Conservation (phyloP, 1,140 invertebrate genomes). For the Penaeus chinensis region DNA sequence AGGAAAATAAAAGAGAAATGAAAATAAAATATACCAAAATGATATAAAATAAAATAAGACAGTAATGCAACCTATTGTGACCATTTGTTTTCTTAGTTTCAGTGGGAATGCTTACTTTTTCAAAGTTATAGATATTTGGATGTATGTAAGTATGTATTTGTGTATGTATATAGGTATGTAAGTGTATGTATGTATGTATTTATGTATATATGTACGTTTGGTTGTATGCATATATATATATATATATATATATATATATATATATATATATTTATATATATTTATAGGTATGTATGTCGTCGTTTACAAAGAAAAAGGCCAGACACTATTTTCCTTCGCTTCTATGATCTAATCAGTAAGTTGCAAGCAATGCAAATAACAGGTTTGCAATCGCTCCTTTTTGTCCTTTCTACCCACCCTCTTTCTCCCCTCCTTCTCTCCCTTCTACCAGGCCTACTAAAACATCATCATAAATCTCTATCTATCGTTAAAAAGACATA, state of each 20-base stretch:
- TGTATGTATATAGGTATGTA: constrained; percentile 22
- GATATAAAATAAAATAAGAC: too few species aligned
- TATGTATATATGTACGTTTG: not conserved
- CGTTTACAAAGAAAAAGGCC: too few species aligned
- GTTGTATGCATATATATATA: not conserved
- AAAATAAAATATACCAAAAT: too few species aligned
- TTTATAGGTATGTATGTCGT: not conserved
- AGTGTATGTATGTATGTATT: constrained; percentile 24
- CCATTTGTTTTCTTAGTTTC: too few species aligned
- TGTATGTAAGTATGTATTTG: constrained; percentile 27
- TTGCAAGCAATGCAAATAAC: too few species aligned
- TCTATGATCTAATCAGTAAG: too few species aligned
- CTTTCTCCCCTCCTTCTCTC: not conserved
- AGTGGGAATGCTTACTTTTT: too few species aligned
- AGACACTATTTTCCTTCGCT: too few species aligned
- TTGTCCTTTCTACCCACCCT: not conserved
- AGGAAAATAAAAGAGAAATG: too few species aligned
- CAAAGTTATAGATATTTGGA: constrained; percentile 16
- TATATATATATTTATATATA: constrained; percentile 39
- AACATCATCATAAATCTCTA: not conserved
- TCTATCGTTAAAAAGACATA: not conserved
- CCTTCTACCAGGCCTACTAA: not conserved
- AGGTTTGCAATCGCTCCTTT: not conserved
- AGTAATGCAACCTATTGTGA: too few species aligned
- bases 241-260: constrained; percentile 22